phyloP scores from a whole-genome alignment of 2,113 vertebrate genomes.

The Strix uralensis region DNA sequence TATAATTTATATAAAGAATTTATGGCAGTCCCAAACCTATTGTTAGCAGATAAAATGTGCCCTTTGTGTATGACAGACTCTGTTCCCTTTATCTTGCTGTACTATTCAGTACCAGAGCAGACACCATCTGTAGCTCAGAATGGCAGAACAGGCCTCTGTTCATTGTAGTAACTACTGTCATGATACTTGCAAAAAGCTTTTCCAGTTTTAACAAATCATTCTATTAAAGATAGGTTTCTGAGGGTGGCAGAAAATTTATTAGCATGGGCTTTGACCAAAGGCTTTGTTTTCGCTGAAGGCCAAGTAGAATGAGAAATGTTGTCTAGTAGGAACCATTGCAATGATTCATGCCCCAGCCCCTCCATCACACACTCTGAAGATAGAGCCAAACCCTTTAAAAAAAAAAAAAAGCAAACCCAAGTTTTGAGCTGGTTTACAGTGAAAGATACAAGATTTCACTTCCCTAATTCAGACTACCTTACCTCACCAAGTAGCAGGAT shows the following conservation, averaged over 20 bases:
- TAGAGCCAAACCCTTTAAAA: neutral
- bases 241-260: neutral
- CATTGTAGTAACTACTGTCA: neutral
- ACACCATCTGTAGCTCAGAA: neutral
- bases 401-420: neutral
- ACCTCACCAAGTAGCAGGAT: neutral
- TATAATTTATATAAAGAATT: neutral
- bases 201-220: neutral
- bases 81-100: neutral
- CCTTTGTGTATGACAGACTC: neutral
- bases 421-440: neutral
- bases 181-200: neutral
- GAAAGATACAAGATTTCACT: neutral
- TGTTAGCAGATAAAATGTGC: conserved; percentile 3
- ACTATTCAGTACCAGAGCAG: conserved; percentile 11
- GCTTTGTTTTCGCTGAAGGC: neutral
- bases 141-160: neutral
- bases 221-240: neutral
- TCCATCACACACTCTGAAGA: rapidly evolving
- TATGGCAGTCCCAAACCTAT: conserved; percentile 11
- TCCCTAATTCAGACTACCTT: neutral
- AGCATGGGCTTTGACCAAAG: neutral
- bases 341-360: neutral
- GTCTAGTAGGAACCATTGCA: neutral
- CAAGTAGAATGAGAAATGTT: neutral